Conservation (phyloP, 2,888 invertebrate species). For the Lingula anatina region DNA sequence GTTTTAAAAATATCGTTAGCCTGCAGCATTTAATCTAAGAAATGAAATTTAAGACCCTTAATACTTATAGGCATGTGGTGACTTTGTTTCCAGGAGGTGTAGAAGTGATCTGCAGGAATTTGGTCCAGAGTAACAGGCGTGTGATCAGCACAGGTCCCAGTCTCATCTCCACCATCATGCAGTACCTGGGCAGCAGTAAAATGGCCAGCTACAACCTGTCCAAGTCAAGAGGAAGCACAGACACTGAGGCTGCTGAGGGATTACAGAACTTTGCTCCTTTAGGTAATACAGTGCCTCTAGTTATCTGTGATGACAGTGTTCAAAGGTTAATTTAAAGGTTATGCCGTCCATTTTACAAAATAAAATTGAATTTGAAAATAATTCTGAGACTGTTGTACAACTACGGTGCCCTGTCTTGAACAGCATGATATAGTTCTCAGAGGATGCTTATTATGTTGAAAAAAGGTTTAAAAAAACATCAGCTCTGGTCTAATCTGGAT, state of each 20-base stretch:
- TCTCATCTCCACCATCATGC: constrained; percentile 64
- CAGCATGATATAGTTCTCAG: too few relatives aligned
- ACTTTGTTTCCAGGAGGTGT: constrained; percentile 42
- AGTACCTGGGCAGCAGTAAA: constrained; percentile 57
- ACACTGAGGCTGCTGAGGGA: constrained; percentile 65
- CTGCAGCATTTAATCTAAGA: too few relatives aligned
- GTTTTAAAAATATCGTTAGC: too few relatives aligned
- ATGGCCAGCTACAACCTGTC: constrained; percentile 12
- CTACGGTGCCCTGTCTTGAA: too few relatives aligned
- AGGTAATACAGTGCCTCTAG: constrained; percentile 56
- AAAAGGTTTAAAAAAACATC: too few relatives aligned
- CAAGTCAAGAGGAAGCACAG: constrained; percentile 43
- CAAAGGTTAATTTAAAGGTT: not conserved
- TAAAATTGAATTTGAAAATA: too few relatives aligned
- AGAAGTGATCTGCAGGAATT: constrained; percentile 64
- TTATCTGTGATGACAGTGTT: not conserved
- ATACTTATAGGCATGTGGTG: too few relatives aligned
- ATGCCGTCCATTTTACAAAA: too few relatives aligned
- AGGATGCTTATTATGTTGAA: too few relatives aligned
- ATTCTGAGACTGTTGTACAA: too few relatives aligned
- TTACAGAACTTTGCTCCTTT: constrained; percentile 86
- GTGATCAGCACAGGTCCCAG: constrained; percentile 68
- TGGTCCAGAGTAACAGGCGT: constrained; percentile 69
- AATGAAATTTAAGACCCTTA: too few relatives aligned
- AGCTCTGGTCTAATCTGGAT: too few relatives aligned